Evolutionary conservation across 2,888 invertebrate species (phyloP).

Genomic region (Epinotia brunnichana): DNA sequence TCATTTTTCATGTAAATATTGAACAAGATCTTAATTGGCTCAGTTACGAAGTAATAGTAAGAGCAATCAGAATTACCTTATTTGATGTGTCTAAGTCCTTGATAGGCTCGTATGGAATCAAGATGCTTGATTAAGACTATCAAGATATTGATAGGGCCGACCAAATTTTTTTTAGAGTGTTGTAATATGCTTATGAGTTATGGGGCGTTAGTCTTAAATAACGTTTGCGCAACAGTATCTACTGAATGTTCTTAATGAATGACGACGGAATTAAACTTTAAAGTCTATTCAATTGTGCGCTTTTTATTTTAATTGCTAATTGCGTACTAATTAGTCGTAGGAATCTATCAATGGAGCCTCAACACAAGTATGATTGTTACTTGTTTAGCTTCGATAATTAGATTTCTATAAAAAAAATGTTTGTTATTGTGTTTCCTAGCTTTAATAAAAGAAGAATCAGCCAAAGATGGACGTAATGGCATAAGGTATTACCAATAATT

Average conservation of each 20-base stretch:
- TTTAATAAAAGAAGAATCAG: not conserved
- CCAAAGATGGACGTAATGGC: no score
- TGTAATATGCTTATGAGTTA: no score
- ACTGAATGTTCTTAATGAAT: not conserved
- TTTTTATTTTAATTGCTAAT: not conserved
- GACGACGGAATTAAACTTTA: not conserved
- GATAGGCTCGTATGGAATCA: no score
- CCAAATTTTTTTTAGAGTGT: no score
- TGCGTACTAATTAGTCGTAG: constrained; percentile 7
- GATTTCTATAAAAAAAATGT: constrained; percentile 3
- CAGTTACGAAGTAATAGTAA: no score
- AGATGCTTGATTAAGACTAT: no score
- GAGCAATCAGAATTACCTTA: no score
- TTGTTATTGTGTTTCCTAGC: not conserved
- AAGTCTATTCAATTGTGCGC: constrained; percentile 12
- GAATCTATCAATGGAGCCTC: constrained; percentile 15
- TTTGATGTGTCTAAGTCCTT: no score
- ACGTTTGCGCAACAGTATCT: not conserved
- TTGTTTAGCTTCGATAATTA: not conserved
- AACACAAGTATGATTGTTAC: not conserved
- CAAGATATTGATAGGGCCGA: no score
- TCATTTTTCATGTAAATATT: no score
- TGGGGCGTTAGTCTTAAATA: not conserved
- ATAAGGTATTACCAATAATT: no score
- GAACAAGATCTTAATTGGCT: no score